A percentile compares a stretch with the other conserved stretches of the same genome.
These are phyloP conservation scores for Oscheius sp. DNA, from an alignment of 2,888 invertebrate genomes.

Conservation along the genomic window DNA sequence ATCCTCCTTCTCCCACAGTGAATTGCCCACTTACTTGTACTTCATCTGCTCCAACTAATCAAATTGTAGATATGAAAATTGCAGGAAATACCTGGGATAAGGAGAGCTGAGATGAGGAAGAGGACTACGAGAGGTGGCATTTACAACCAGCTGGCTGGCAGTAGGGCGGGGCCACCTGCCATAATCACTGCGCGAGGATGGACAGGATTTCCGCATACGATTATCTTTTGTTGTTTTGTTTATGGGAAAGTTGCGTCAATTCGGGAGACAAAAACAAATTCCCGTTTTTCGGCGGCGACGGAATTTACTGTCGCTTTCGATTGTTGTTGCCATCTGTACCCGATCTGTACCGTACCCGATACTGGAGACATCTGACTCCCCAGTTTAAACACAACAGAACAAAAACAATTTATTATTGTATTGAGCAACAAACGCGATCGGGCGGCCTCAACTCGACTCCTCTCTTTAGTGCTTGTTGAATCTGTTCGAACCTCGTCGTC, in stretches of 20 bases:
- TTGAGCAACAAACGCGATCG: slow-evolving; percentile 64
- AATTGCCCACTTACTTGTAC: slow-evolving; percentile 31
- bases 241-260: not conserved
- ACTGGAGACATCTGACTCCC: too few relatives aligned
- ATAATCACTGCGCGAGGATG: slow-evolving; percentile 27
- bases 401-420: slow-evolving; percentile 46
- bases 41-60: slow-evolving; percentile 1
- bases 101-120: slow-evolving; percentile 26
- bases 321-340: too few relatives aligned
- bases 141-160: slow-evolving; percentile 28
- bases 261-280: too few relatives aligned
- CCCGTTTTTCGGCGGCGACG: too few relatives aligned
- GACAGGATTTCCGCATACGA: slow-evolving; percentile 18
- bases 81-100: slow-evolving; percentile 13
- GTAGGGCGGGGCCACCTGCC: slow-evolving; percentile 29
- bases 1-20: slow-evolving; percentile 10
- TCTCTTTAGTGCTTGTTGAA: slow-evolving; percentile 60
- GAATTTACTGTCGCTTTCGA: too few relatives aligned
- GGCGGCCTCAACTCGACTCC: slow-evolving; percentile 58
- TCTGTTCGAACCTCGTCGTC: slow-evolving; percentile 63
- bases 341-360: too few relatives aligned
- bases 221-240: not conserved
- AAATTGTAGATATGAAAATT: not conserved
- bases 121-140: slow-evolving; percentile 31
- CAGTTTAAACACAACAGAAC: too few relatives aligned